phyloP scores from a whole-genome alignment of 2,888 invertebrate genomes.

The Caradrina kadenii region DNA sequence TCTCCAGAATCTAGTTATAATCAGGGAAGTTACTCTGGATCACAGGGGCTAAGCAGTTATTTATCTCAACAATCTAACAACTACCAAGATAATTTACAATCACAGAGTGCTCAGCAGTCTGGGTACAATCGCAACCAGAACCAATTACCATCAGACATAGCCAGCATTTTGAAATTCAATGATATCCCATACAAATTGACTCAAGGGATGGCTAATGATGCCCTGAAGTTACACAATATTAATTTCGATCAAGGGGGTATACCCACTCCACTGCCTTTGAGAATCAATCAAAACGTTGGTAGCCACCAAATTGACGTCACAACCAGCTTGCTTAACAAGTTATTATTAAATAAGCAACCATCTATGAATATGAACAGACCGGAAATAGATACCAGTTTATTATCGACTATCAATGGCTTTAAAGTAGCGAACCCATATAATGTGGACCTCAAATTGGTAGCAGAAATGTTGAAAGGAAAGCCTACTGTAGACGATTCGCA shows the following conservation, averaged over 20 bases:
- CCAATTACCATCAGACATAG: constrained; percentile 73
- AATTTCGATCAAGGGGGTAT: constrained; percentile 80
- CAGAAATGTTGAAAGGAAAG: constrained; percentile 87
- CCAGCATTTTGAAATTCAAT: constrained; percentile 81
- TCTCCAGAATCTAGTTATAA: constrained; percentile 72
- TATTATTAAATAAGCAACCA: constrained; percentile 79
- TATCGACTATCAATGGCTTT: constrained; percentile 87
- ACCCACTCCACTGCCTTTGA: constrained; percentile 79
- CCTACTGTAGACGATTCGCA: constrained; percentile 79
- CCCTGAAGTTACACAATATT: constrained; percentile 74
- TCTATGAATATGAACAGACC: constrained; percentile 75
- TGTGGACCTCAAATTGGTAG: constrained; percentile 86
- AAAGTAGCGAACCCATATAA: constrained; percentile 89
- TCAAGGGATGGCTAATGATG: constrained; percentile 76
- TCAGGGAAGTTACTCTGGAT: constrained; percentile 69
- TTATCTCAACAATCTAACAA: constrained; percentile 70
- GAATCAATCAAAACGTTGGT: constrained; percentile 86
- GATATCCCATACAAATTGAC: constrained; percentile 84
- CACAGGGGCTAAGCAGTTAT: constrained; percentile 72
- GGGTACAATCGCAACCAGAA: constrained; percentile 74
- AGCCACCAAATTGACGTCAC: constrained; percentile 85
- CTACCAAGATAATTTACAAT: constrained; percentile 76
- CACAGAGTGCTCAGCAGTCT: constrained; percentile 74
- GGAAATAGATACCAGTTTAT: constrained; percentile 77
- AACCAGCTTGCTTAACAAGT: constrained; percentile 79